phyloP scores from a whole-genome alignment of 2,113 vertebrate species.

The Raphicerus campestris region DNA sequence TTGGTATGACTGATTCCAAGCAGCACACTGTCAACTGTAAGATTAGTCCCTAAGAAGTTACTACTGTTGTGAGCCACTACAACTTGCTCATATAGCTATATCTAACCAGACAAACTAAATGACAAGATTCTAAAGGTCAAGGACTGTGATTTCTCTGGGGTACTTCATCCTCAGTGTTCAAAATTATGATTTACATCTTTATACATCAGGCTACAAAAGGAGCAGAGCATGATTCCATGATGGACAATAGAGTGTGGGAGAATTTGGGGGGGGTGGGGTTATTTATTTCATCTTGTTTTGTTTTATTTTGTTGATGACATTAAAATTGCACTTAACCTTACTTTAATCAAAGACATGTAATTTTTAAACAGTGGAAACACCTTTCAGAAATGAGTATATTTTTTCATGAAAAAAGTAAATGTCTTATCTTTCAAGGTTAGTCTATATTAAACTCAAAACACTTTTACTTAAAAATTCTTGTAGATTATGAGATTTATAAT shows the following conservation, averaged over 20 bases:
- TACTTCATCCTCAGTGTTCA: not conserved
- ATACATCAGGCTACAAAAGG: not conserved
- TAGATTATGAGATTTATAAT: slow-evolving; percentile 39
- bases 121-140: not conserved
- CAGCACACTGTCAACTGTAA: not conserved
- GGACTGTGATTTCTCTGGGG: not conserved
- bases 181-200: not conserved
- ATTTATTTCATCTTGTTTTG: not conserved
- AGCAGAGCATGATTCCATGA: not conserved
- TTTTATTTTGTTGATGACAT: not conserved
- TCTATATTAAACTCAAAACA: slow-evolving; percentile 46
- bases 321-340: not conserved
- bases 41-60: not conserved
- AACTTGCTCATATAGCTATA: not conserved
- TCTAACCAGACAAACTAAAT: not conserved
- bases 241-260: not conserved
- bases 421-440: slow-evolving; percentile 44
- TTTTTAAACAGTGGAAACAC: not conserved
- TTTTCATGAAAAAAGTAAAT: slow-evolving; percentile 8
- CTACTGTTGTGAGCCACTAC: not conserved
- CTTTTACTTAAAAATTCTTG: not conserved
- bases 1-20: not conserved
- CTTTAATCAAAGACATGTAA: not conserved
- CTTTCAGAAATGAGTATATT: slow-evolving; percentile 16
- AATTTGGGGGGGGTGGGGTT: not conserved